phyloP scores from a whole-genome alignment of 2,888 invertebrate genomes.

The Amaurobius ferox region DNA sequence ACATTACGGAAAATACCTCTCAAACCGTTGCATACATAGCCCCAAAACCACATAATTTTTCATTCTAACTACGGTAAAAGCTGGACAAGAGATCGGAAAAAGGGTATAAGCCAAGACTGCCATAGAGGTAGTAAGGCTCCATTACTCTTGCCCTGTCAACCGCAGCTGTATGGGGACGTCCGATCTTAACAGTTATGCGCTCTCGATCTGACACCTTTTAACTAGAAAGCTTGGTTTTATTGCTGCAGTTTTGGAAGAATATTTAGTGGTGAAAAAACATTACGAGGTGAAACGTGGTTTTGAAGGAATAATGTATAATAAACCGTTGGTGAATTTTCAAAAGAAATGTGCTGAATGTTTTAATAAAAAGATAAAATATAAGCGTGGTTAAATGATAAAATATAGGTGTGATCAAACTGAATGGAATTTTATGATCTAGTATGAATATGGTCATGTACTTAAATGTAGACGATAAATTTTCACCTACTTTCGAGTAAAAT shows the following conservation, averaged over 20 bases:
- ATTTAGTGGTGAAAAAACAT: background rate
- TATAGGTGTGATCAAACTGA: no score
- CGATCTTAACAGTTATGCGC: constrained; percentile 59
- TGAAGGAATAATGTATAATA: background rate
- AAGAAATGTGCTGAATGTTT: background rate
- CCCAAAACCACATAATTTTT: background rate
- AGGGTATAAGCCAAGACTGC: constrained; percentile 16
- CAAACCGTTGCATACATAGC: no score
- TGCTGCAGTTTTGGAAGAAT: background rate
- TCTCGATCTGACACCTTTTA: constrained; percentile 57
- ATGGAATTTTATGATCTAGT: no score
- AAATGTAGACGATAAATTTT: no score
- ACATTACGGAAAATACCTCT: no score
- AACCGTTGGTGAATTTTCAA: background rate
- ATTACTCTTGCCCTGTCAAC: constrained; percentile 65
- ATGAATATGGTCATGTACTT: no score
- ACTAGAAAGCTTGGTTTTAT: constrained; percentile 49
- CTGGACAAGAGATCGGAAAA: constrained; percentile 24
- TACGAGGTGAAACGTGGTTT: background rate
- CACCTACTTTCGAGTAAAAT: no score
- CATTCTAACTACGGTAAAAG: background rate
- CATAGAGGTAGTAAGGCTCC: constrained; percentile 53
- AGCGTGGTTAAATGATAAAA: no score
- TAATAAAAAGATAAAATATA: background rate
- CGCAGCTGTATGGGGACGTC: constrained; percentile 43